Conservation (phyloP, 53 echinoderm and acorn worm genomes). For the Mesocentrotus franciscanus region DNA sequence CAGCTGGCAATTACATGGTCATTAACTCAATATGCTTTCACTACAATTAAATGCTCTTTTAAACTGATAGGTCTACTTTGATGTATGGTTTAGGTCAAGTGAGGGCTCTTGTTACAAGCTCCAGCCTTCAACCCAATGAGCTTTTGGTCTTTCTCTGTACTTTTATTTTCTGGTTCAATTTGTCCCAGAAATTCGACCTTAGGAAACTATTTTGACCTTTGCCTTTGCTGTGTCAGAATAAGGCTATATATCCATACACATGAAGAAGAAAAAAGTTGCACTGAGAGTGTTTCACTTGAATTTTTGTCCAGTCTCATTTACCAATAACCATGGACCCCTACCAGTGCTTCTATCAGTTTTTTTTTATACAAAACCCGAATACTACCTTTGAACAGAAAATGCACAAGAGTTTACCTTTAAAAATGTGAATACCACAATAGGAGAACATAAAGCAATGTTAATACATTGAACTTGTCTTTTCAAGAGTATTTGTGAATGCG, state of each 20-base stretch:
- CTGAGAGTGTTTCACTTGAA: not conserved
- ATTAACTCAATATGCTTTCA: constrained; percentile 47
- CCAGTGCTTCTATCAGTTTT: no score
- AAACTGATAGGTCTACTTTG: not conserved
- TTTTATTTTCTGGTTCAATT: constrained; percentile 29
- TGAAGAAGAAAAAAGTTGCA: not conserved
- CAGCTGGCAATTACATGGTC: constrained; percentile 52
- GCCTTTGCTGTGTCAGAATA: not conserved
- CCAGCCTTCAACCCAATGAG: constrained; percentile 4
- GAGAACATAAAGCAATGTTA: not conserved
- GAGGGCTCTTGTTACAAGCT: constrained; percentile 18
- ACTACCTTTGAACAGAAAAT: no score
- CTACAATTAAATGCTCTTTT: not conserved
- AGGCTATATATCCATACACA: not conserved
- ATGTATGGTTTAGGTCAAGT: constrained; percentile 43
- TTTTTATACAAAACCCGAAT: no score
- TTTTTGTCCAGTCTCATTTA: not conserved
- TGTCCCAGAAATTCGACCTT: not conserved
- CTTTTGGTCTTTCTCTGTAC: constrained; percentile 10
- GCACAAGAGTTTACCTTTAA: no score
- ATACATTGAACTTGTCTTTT: not conserved
- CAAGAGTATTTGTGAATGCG: not conserved
- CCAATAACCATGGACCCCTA: no score
- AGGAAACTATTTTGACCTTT: constrained; percentile 46
- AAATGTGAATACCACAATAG: not conserved